phyloP scores from a whole-genome alignment of 2,113 vertebrate species.

The Labeo catla region DNA sequence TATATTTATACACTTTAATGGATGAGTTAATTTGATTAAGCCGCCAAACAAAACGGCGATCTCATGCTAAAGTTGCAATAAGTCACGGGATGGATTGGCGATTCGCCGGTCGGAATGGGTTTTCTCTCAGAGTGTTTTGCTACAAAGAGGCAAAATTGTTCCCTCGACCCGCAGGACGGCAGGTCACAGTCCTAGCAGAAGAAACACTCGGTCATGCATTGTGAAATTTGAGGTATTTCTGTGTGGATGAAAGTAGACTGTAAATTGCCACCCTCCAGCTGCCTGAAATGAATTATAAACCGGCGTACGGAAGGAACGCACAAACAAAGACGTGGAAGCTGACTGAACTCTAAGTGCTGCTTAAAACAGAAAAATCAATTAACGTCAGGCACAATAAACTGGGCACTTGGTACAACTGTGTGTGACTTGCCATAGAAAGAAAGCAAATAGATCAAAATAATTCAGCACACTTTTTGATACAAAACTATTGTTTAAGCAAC shows the following conservation, averaged over 20 bases:
- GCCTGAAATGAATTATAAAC: slow-evolving; percentile 53
- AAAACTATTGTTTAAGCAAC: not conserved
- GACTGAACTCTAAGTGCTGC: not conserved
- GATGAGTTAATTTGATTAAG: slow-evolving; percentile 50
- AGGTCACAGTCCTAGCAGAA: slow-evolving; percentile 50
- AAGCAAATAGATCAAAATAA: not conserved
- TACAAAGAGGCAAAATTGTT: slow-evolving; percentile 23
- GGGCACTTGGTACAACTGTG: not conserved
- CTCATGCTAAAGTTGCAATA: slow-evolving; percentile 44
- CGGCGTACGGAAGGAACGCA: not conserved
- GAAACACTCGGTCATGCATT: slow-evolving; percentile 54
- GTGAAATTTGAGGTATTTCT: slow-evolving; percentile 55
- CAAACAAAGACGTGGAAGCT: slow-evolving; percentile 13
- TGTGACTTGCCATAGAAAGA: not conserved
- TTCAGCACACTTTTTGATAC: not conserved
- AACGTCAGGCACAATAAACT: slow-evolving; percentile 38
- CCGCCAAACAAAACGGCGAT: slow-evolving; percentile 21
- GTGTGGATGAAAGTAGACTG: slow-evolving; percentile 51
- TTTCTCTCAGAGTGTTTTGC: slow-evolving; percentile 14
- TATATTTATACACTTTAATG: slow-evolving; percentile 55
- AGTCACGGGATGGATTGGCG: slow-evolving; percentile 33
- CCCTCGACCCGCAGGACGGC: slow-evolving; percentile 45
- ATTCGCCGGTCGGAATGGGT: slow-evolving; percentile 21
- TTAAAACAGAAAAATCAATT: slow-evolving; percentile 49
- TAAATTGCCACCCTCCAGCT: slow-evolving; percentile 55